phyloP scores from a whole-genome alignment of 2,888 invertebrate genomes.

The Oligia strigilis region DNA sequence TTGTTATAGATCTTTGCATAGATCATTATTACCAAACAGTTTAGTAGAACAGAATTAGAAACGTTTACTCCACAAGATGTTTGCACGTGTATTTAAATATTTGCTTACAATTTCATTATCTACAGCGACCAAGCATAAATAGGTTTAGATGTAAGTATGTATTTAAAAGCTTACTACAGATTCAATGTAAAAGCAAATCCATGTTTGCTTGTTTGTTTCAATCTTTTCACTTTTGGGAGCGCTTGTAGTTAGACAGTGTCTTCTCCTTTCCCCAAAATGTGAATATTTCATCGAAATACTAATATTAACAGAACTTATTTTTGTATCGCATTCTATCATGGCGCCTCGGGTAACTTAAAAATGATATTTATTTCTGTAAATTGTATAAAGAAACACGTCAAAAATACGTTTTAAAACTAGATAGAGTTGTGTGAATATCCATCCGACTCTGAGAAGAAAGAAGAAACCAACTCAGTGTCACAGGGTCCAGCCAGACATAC shows the following conservation, averaged over 20 bases:
- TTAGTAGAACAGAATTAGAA: slow-evolving; percentile 42
- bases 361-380: too few species aligned
- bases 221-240: background rate
- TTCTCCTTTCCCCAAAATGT: background rate
- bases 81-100: slow-evolving; percentile 60
- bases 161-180: background rate
- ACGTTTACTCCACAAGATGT: slow-evolving; percentile 25
- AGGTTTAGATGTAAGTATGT: background rate
- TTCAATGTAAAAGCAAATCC: background rate
- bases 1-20: slow-evolving; percentile 26
- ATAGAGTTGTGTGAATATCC: too few species aligned
- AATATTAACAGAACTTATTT: background rate
- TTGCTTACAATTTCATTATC: slow-evolving; percentile 44
- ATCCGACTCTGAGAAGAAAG: too few species aligned
- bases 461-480: too few species aligned
- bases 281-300: background rate
- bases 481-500: too few species aligned
- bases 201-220: background rate
- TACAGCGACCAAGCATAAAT: background rate
- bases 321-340: too few species aligned
- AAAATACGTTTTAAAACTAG: too few species aligned
- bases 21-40: slow-evolving; percentile 29
- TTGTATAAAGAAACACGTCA: too few species aligned
- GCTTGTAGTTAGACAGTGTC: background rate
- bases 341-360: too few species aligned